phyloP scores from a whole-genome alignment of 2,888 invertebrate genomes.

The Onthophagus sagittarius region DNA sequence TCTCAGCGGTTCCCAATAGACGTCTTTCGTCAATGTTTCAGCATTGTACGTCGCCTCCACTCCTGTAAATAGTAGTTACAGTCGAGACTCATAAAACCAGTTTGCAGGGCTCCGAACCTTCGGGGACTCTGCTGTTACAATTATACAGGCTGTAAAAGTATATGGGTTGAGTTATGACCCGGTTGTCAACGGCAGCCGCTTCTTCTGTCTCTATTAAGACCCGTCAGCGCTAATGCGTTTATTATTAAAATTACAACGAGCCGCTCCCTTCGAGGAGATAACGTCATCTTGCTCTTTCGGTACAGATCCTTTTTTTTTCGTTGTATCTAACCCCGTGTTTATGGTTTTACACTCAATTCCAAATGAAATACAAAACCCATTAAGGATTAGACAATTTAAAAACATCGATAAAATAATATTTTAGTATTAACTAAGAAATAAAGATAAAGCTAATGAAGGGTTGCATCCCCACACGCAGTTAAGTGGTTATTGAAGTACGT shows the following conservation, averaged over 20 bases:
- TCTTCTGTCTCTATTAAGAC: conserved; percentile 11
- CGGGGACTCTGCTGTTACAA: conserved; percentile 1
- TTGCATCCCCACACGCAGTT: no score
- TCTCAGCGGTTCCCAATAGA: not conserved
- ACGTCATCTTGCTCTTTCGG: conserved; percentile 2
- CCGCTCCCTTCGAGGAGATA: conserved; percentile 1
- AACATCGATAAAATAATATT: no score
- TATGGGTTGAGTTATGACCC: conserved; percentile 8
- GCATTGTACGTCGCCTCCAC: not conserved
- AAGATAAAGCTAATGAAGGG: no score
- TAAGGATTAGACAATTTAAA: no score
- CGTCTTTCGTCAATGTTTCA: conserved; percentile 5
- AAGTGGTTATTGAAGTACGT: no score
- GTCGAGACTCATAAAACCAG: conserved; percentile 5
- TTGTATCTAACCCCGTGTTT: not conserved
- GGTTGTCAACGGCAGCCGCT: conserved; percentile 9
- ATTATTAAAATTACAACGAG: conserved; percentile 9
- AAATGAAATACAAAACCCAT: no score
- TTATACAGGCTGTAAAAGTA: conserved; percentile 13
- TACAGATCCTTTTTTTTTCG: not conserved
- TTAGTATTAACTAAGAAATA: no score
- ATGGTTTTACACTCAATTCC: no score
- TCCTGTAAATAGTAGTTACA: conserved; percentile 6
- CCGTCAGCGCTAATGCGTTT: conserved; percentile 14
- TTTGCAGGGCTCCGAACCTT: conserved; percentile 1